Base-by-base conservation (phyloP, 1,140 invertebrate species). In the Pseudomyrmex concolor region DNA sequence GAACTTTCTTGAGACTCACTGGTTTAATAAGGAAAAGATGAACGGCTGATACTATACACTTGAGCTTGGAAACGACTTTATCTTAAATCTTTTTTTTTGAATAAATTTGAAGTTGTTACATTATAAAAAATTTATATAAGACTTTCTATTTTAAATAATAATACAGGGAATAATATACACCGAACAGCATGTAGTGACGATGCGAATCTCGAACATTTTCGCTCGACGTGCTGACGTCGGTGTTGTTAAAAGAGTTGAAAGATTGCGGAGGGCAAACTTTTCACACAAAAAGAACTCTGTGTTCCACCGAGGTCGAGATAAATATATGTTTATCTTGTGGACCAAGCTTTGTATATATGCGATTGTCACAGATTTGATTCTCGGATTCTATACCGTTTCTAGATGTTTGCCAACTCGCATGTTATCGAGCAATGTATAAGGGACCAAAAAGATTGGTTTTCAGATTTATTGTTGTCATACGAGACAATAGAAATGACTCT, bases 341-440 rank as follows among this genome's bases (percentile, higher is more conserved):
- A 43, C 13, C 10, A 3, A 17, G n/a, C 43, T 77, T 57, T n/a
- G n/a, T 68, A 57, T 12, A 48, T 12, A 48, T n/a, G 34, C 13
- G 60, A 19, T 17, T 77, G 13, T 78, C 2, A 78, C 50, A 77
- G 50, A 45, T 78, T 68, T 78, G 63, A 78, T 25, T 77, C 17
- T 68, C 13, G 5, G 50, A 54, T 67, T 15, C 34, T 64, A 68
- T 67, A 48, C 55, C 34, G n/a, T 51, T 0, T 76, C 13, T 9
- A 55, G 12, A 67, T 78, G 74, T 78, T 77, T 78, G 45, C 34
- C 17, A 67, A n/a, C 64, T 77, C 51, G 67, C 34, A n/a, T 1
- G 25, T 78, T 78, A 78, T 77, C 62, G 10, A 7, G 12, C n/a
- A 54, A 43, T 12, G 60, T 66, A n/a, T 66, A n/a, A 63, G 19